Conservation (phyloP, 2,113 vertebrate species). For the Rhegmatorhina hoffmannsi region DNA sequence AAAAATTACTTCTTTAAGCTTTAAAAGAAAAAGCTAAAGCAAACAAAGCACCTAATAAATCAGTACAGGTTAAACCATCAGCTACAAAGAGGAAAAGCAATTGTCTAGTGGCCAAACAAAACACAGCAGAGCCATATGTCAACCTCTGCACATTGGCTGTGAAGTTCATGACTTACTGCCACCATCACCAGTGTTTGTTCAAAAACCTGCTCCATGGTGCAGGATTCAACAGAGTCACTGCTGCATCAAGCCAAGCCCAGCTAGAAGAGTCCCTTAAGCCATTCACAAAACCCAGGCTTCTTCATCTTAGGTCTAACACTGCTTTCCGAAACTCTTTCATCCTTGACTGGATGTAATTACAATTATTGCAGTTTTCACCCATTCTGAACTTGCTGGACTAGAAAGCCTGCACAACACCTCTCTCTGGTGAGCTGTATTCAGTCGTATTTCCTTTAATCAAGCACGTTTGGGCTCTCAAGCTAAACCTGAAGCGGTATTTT, state of each 20-base stretch:
- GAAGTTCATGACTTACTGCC: neutral
- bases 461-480: constrained; percentile 23
- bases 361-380: neutral
- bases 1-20: constrained; percentile 30
- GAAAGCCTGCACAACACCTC: neutral
- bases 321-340: neutral
- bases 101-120: neutral
- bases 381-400: neutral
- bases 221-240: neutral
- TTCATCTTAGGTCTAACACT: neutral
- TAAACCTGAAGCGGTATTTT: constrained; percentile 65
- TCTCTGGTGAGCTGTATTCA: neutral
- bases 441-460: constrained; percentile 46
- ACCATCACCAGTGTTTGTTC: neutral
- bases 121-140: neutral
- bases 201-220: neutral
- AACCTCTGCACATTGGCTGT: neutral
- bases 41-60: neutral
- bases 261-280: neutral
- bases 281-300: neutral
- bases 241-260: neutral
- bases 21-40: neutral
- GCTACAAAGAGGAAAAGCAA: neutral
- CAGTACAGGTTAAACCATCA: neutral
- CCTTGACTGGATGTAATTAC: neutral